Conservation (phyloP, 2,888 invertebrate species). For the Ditylenchus weischeri region DNA sequence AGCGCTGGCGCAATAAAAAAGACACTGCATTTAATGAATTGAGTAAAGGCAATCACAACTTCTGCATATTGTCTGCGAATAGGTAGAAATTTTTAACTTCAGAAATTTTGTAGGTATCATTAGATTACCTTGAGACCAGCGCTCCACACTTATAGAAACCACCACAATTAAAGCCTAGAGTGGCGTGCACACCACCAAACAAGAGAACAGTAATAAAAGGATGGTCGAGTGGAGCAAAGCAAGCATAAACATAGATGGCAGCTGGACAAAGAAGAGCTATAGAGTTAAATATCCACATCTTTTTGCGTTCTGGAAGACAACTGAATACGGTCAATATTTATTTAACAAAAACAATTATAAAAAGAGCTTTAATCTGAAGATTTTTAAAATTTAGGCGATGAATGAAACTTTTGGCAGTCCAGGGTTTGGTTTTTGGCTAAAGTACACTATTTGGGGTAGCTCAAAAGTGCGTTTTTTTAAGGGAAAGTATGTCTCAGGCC, state of each 20-base stretch:
- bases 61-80: slow-evolving; percentile 51
- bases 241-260: slow-evolving; percentile 27
- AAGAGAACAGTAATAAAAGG: slow-evolving; percentile 31
- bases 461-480: no score
- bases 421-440: no score
- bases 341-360: neutral
- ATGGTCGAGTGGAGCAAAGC: slow-evolving; percentile 35
- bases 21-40: slow-evolving; percentile 55
- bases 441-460: no score
- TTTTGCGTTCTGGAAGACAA: slow-evolving; percentile 43
- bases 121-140: slow-evolving; percentile 46
- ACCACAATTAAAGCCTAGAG: slow-evolving; percentile 48
- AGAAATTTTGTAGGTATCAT: slow-evolving; percentile 20
- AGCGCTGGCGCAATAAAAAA: slow-evolving; percentile 33
- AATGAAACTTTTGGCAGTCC: no score
- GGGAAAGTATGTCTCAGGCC: no score
- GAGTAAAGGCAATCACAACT: slow-evolving; percentile 53
- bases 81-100: neutral
- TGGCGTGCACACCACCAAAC: slow-evolving; percentile 41
- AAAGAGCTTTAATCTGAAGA: no score
- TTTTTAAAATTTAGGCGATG: no score
- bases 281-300: slow-evolving; percentile 53
- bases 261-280: slow-evolving; percentile 43
- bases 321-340: slow-evolving; percentile 22
- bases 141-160: slow-evolving; percentile 52